Conservation (phyloP, 2,113 vertebrate genomes). For the Camelus dromedarius region DNA sequence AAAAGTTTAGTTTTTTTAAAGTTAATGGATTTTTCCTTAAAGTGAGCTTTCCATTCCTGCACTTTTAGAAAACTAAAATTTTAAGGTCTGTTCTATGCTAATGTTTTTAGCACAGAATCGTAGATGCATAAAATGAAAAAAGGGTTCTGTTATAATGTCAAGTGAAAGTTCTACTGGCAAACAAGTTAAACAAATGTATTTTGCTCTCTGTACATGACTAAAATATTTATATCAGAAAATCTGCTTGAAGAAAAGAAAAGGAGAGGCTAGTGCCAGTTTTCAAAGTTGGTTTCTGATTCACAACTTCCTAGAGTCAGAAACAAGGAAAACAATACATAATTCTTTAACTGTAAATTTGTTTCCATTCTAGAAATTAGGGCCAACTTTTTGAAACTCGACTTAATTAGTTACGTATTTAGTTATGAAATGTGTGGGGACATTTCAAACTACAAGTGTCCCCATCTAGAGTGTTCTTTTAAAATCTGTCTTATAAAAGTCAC, state of each 20-base stretch:
- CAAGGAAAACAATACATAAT: neutral
- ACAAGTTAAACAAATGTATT: neutral
- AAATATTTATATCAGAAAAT: constrained; percentile 18
- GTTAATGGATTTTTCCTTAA: neutral
- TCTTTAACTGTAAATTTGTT: neutral
- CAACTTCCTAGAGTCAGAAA: neutral
- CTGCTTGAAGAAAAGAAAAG: neutral
- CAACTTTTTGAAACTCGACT: neutral
- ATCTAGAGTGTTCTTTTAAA: neutral
- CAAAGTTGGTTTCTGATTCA: neutral
- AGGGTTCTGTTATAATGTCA: neutral
- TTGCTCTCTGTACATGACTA: neutral
- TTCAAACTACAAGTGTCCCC: neutral
- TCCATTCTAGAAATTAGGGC: neutral
- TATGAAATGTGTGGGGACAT: neutral
- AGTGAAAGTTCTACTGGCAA: neutral
- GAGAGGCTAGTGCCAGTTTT: neutral
- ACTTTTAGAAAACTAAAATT: neutral
- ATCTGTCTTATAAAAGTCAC: neutral
- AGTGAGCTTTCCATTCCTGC: neutral
- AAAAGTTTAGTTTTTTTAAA: neutral
- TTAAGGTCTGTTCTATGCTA: neutral
- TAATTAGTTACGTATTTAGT: neutral
- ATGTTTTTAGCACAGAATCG: neutral
- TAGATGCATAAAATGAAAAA: neutral